Percentiles rank a stretch among this genome's conserved stretches.
Evolutionary conservation across 1,140 invertebrate species (phyloP).

Genomic region (Drosophila punjabiensis): DNA sequence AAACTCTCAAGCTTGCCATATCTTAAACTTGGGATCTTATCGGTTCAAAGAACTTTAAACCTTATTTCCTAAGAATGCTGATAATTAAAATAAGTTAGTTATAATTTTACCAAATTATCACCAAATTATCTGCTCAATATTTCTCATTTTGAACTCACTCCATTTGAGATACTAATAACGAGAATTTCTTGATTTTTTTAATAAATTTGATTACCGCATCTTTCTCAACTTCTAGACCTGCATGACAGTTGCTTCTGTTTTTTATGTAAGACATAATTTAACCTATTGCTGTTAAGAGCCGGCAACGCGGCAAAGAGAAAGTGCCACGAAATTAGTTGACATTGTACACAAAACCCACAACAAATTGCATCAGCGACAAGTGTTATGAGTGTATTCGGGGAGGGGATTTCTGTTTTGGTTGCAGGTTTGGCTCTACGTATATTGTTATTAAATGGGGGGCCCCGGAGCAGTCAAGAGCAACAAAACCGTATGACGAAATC

Average conservation of each 20-base stretch:
- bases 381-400: slow-evolving; percentile 25
- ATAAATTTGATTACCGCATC: slow-evolving; percentile 47
- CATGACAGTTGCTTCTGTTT: slow-evolving; percentile 20
- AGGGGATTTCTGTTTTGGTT: slow-evolving; percentile 22
- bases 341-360: slow-evolving; percentile 37
- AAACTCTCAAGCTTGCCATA: not conserved
- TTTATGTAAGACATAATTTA: slow-evolving; percentile 38
- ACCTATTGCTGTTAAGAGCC: slow-evolving; percentile 6
- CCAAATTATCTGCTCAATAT: not conserved
- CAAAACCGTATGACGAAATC: slow-evolving; percentile 66
- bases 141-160: not conserved
- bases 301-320: slow-evolving; percentile 31
- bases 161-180: not conserved
- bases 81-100: not conserved
- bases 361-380: slow-evolving; percentile 59
- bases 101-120: slow-evolving; percentile 8
- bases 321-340: slow-evolving; percentile 47
- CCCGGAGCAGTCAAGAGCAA: slow-evolving; percentile 44
- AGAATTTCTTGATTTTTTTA: not conserved
- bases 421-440: slow-evolving; percentile 21
- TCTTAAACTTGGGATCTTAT: not conserved
- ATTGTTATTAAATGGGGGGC: slow-evolving; percentile 55
- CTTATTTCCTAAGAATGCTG: not conserved
- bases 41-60: not conserved
- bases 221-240: slow-evolving; percentile 32